Evolutionary conservation across 2,888 invertebrate species (phyloP), one percentile per base, ranked within the genome.

Genomic region (Leptarthrus brevirostris): DNA sequence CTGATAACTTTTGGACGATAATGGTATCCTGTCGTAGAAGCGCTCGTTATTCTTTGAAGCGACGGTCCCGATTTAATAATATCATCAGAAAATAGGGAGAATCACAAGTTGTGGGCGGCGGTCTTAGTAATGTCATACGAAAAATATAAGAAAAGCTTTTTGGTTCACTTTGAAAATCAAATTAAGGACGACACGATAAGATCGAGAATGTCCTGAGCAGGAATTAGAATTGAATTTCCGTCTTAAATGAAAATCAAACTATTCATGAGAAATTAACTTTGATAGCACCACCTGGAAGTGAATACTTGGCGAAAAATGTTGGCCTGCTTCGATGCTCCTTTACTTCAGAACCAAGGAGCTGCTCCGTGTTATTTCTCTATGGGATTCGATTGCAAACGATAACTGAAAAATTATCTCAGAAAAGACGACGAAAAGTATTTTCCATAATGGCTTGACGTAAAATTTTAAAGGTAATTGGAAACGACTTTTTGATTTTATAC

Each of bases 151-250:
- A 22, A 20, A 20, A 52, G 18, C 5, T 47, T 22, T 22, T 22
- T 20, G 52, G 22, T 52, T 22, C 10, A 12, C 52, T 26, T 66
- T 66, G 64, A 47, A 66, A 66, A 66, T 66, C 26, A 66, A 66
- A 66, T 66, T 66, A 66, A 66, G 64, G 47, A 44, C 47, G 24
- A 47, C 47, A 8, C 64, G 64, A 66, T 66, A 66, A 66, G 47
- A 66, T 66, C 64, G 16, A 24, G 24, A 47, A 26, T 34, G 64
- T 66, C 64, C 24, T 47, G 14, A n/a, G 47, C 44, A 66, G 64
- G 26, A 10, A 24, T 47, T 22, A 24, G 26, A 66, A 66, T 66
- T 66, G 64, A 47, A 66, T 66, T 47, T 66, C 16, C 12, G 14
- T 10, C 16, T 34, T 3, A 66, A 66, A 52, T 66, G 47, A 24